Base-by-base conservation (phyloP, 2,888 invertebrate species). In the Boloria selene region DNA sequence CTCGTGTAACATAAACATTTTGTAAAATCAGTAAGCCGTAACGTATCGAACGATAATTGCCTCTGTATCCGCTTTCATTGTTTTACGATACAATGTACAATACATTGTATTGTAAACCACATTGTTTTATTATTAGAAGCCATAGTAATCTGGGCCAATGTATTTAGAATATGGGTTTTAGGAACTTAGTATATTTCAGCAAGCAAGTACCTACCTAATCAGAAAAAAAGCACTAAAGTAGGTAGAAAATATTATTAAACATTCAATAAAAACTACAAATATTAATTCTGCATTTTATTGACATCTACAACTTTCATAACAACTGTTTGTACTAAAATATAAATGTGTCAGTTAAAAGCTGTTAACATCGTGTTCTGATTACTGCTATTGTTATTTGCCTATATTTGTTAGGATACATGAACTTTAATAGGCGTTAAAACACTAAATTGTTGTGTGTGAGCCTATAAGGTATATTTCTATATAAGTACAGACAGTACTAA, bases 301-400 rank as follows among this genome's bases (percentile, higher is more conserved):
- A 90, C 90, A 90, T 90, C 90, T 91, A 90, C 87, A 88, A 88
- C 83, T 83, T 88, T 88, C 82, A 80, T 90, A 90, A 89, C 90
- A 90, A 88, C 85, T 87, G 86, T 90, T 91, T 90, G 90, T 90
- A 91, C 90, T 91, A 91, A 90, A 88, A 90, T 90, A 89, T 89
- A 89, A 89, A 88, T 84, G 88, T 90, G 89, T 85, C 82, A 84
- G 83, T 84, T 85, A 88, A 90, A 84, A 88, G 89, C 88, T 83
- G 87, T 88, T 89, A 88, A 85, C 82, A 81, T 79, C 72, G 82
- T 86, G 84, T 86, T 80, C 81, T 79, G 79, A 81, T 82, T 78
- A 78, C 85, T 85, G 82, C 83, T 85, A 70, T 65, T 82, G 81
- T 87, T 88, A 88, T 80, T 78, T 84, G 83, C 84, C 79, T 74